Evolutionary conservation across 2,797 vertebrate genomes (phyloP).

Genomic region (Bradypodion ventrale): DNA sequence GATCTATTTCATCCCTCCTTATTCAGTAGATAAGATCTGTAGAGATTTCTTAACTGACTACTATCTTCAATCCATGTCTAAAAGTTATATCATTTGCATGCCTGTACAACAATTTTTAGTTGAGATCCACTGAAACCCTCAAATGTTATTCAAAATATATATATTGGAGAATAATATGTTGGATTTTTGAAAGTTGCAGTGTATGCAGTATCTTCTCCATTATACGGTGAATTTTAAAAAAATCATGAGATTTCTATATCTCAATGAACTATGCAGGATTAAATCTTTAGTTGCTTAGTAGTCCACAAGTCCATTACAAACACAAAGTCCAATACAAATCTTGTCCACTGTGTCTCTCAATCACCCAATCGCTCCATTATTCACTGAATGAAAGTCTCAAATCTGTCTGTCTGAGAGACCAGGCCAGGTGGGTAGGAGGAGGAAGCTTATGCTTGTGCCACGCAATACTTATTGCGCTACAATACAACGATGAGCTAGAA

Average conservation of each 20-base stretch:
- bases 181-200: neutral
- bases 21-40: too few relatives aligned
- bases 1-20: too few relatives aligned
- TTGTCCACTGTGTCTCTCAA: neutral
- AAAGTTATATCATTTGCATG: too few relatives aligned
- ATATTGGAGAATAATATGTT: neutral
- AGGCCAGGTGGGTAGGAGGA: constrained; percentile 15
- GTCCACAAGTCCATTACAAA: constrained; percentile 15
- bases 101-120: neutral
- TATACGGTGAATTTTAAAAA: neutral
- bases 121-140: neutral
- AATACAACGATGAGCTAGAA: constrained; percentile 62
- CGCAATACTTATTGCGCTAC: constrained; percentile 53
- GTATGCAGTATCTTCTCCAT: neutral
- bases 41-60: too few relatives aligned
- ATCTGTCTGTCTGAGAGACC: constrained; percentile 30
- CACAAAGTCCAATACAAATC: constrained; percentile 2
- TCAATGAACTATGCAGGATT: neutral
- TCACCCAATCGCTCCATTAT: neutral
- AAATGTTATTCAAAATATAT: neutral
- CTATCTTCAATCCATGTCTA: too few relatives aligned
- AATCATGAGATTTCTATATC: neutral
- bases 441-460: constrained; percentile 1
- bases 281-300: neutral
- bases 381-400: neutral